phyloP scores from a whole-genome alignment of 2,797 vertebrate species.

The Acanthurus tractus region DNA sequence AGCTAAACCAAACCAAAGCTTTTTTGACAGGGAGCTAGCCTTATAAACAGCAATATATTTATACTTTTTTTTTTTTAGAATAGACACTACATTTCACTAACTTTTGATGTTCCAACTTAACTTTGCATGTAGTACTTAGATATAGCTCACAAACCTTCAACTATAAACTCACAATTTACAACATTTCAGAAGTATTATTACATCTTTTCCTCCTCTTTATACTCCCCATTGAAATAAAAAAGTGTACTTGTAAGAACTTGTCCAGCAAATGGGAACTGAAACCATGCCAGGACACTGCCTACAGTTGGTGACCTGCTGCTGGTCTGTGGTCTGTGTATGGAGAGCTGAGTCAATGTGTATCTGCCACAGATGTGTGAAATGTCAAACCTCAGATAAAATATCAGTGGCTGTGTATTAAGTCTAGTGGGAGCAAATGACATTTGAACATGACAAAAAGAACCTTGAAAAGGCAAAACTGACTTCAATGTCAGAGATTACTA shows the following conservation, averaged over 20 bases:
- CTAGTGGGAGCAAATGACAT: not conserved
- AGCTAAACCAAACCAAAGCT: constrained; percentile 28
- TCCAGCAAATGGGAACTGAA: constrained; percentile 40
- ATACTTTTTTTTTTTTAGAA: constrained; percentile 32
- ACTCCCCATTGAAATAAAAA: not conserved
- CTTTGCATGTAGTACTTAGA: not conserved
- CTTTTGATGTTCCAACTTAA: not conserved
- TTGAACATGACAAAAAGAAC: constrained; percentile 7
- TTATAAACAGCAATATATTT: constrained; percentile 10
- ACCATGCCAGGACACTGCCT: constrained; percentile 27
- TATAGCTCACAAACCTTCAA: not conserved
- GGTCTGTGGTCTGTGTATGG: constrained; percentile 10
- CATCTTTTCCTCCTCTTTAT: constrained; percentile 1
- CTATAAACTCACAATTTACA: not conserved
- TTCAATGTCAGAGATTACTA: not conserved
- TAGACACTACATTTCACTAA: not conserved
- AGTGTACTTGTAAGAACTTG: constrained; percentile 17
- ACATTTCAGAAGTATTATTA: not conserved
- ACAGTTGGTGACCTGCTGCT: constrained; percentile 20
- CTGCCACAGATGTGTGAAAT: constrained; percentile 58
- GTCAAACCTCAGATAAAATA: constrained; percentile 43
- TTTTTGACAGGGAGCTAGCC: constrained; percentile 29
- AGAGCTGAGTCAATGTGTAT: constrained; percentile 19
- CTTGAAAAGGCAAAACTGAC: constrained; percentile 4
- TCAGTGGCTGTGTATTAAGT: constrained; percentile 27